Conservation (phyloP, 2,113 vertebrate species). For the Pyrgilauda ruficollis region DNA sequence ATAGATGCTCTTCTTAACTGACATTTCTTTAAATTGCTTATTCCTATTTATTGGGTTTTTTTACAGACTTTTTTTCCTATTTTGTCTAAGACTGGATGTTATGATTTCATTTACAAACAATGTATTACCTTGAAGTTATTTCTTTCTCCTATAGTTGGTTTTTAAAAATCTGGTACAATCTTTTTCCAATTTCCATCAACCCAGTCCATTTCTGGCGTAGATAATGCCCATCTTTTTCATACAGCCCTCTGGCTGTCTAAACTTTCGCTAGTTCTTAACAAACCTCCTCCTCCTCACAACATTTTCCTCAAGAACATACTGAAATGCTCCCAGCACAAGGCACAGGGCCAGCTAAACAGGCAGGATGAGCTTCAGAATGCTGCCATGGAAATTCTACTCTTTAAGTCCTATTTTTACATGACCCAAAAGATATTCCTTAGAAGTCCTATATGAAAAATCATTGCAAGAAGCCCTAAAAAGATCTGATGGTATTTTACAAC, state of each 20-base stretch:
- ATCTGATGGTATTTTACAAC: conserved; percentile 15
- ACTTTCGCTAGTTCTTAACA: conserved; percentile 28
- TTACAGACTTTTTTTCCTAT: neutral
- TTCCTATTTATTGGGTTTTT: neutral
- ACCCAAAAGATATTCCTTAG: conserved; percentile 29
- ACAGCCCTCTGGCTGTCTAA: neutral
- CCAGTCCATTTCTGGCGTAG: neutral
- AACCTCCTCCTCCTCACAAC: conserved; percentile 41
- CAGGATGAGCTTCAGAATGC: conserved; percentile 38
- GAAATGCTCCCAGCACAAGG: conserved; percentile 40
- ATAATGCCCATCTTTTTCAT: conserved; percentile 1
- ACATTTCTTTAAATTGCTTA: neutral
- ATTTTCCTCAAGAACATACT: conserved; percentile 53
- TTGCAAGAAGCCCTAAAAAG: neutral
- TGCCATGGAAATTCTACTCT: conserved; percentile 52
- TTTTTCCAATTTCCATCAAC: neutral
- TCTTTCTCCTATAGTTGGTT: neutral
- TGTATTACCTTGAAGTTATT: neutral
- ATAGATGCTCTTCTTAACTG: neutral
- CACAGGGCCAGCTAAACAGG: conserved; percentile 36
- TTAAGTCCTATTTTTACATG: conserved; percentile 52
- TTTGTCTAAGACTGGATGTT: neutral
- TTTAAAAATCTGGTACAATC: neutral
- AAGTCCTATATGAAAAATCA: neutral
- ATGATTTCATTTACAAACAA: neutral